A percentile compares a stretch with the other conserved stretches of the same genome.
Evolutionary conservation across 2,113 vertebrate species (phyloP).

Genomic region (Myiagra hebetior): DNA sequence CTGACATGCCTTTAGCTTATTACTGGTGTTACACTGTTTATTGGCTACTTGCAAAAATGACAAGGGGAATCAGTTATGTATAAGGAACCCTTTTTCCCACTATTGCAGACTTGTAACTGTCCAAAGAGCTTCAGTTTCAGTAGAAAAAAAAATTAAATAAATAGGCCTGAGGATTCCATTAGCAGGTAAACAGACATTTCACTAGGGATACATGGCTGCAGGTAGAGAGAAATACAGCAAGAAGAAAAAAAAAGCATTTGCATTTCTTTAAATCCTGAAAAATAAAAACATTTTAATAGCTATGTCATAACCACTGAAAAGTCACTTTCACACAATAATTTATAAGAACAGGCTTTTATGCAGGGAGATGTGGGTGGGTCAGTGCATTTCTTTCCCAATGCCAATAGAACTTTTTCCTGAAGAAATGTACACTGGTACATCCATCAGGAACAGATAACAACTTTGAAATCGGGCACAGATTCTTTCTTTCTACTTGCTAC

Average conservation of each 20-base stretch:
- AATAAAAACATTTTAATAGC: background rate
- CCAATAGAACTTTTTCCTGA: background rate
- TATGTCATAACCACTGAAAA: background rate
- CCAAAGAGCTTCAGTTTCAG: background rate
- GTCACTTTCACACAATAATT: background rate
- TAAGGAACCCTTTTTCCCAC: background rate
- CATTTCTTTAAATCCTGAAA: background rate
- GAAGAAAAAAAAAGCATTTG: rapidly evolving
- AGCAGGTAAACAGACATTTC: background rate
- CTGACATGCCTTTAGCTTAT: background rate
- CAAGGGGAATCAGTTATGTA: background rate
- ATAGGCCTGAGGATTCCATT: background rate
- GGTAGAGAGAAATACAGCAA: background rate
- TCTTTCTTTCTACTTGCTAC: background rate
- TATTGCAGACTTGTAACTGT: background rate
- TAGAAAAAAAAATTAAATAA: background rate
- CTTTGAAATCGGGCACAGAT: background rate
- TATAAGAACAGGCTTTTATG: background rate
- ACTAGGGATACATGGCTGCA: background rate
- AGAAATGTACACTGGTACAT: background rate
- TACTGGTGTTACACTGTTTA: background rate
- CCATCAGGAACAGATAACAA: background rate
- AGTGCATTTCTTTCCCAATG: background rate
- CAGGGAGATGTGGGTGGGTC: background rate
- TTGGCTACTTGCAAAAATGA: background rate